Evolutionary conservation across 1,140 invertebrate genomes (phyloP).

Genomic region (Drosophila melanica): DNA sequence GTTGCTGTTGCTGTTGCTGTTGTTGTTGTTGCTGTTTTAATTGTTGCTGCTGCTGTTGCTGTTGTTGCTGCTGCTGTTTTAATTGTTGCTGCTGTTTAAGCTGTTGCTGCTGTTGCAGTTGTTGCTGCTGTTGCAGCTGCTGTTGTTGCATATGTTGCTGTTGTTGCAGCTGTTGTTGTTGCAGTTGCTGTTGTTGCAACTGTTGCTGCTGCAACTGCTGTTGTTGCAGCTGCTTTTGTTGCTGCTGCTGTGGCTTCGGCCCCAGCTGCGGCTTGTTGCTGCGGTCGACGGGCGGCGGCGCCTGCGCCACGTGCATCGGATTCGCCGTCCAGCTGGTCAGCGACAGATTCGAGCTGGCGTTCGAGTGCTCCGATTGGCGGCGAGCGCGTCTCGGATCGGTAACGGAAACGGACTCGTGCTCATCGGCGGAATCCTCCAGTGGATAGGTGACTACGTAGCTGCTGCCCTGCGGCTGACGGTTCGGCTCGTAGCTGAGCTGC

Average conservation of each 20-base stretch:
- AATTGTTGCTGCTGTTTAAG: background rate
- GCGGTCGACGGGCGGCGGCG: slow-evolving; percentile 45
- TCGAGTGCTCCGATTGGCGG: slow-evolving; percentile 70
- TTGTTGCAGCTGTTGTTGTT: background rate
- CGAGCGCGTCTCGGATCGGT: slow-evolving; percentile 21
- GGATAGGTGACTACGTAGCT: slow-evolving; percentile 78
- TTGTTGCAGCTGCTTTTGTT: background rate
- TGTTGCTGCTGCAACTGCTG: background rate
- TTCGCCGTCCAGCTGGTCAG: slow-evolving; percentile 77
- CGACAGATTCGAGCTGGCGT: slow-evolving; percentile 58
- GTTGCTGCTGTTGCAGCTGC: background rate
- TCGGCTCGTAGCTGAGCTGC: slow-evolving; percentile 67
- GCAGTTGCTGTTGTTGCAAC: background rate
- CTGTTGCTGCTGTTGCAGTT: slow-evolving; percentile 34
- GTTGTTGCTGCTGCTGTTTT: background rate
- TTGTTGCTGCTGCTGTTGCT: background rate
- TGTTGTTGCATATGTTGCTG: background rate
- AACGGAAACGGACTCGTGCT: slow-evolving; percentile 40
- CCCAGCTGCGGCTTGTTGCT: slow-evolving; percentile 48
- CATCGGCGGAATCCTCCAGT: slow-evolving; percentile 68
- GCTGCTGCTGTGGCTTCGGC: slow-evolving; percentile 13
- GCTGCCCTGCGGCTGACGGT: slow-evolving; percentile 55
- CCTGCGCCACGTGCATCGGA: slow-evolving; percentile 53
- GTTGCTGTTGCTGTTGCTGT: slow-evolving; percentile 6
- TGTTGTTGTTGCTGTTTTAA: slow-evolving; percentile 32